phyloP scores from a whole-genome alignment of 2,113 vertebrate genomes.

The Nannospalax galili region DNA sequence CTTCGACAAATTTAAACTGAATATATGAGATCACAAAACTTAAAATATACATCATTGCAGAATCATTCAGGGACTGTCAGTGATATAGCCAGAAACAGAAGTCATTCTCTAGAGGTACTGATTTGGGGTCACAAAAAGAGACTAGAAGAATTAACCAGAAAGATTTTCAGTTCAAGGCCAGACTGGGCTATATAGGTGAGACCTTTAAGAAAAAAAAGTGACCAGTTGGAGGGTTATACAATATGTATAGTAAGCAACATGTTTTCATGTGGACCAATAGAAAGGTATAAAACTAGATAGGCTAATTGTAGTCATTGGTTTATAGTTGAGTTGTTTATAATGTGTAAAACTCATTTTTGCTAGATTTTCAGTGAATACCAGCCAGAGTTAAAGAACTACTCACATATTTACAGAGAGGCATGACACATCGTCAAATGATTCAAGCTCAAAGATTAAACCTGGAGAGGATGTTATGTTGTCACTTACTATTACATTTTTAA shows the following conservation, averaged over 20 bases:
- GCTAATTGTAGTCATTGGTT: slow-evolving; percentile 20
- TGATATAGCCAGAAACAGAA: not conserved
- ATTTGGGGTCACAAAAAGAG: slow-evolving; percentile 18
- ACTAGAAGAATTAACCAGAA: not conserved
- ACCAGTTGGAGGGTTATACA: not conserved
- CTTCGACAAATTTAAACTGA: slow-evolving; percentile 44
- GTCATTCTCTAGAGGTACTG: not conserved
- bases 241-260: not conserved
- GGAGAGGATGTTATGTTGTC: not conserved
- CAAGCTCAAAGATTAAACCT: slow-evolving; percentile 1
- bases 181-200: not conserved
- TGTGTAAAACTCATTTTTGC: slow-evolving; percentile 31
- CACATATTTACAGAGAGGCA: not conserved
- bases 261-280: not conserved
- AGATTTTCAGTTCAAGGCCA: not conserved
- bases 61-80: not conserved
- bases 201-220: not conserved
- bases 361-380: slow-evolving; percentile 28
- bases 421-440: not conserved
- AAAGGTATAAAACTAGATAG: not conserved
- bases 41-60: not conserved
- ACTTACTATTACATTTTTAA: slow-evolving; percentile 32
- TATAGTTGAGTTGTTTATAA: slow-evolving; percentile 33
- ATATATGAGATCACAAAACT: not conserved
- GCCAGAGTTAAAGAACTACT: no score